Evolutionary conservation across 1,140 invertebrate species (phyloP), one percentile per base, ranked within the genome.

Genomic region (Ephestia elutella): DNA sequence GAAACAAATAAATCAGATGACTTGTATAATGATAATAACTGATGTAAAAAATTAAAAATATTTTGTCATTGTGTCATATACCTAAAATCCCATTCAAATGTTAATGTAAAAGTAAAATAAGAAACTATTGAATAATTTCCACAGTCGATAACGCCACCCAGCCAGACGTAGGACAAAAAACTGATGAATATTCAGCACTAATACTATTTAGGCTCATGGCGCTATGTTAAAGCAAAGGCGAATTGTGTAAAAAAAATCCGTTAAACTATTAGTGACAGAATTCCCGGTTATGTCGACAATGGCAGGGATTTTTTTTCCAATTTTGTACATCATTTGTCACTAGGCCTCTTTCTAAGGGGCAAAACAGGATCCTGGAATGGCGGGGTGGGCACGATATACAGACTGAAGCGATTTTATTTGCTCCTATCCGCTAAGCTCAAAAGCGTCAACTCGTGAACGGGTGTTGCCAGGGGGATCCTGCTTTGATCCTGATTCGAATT

Each of bases 241-340:
- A 44, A 44, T 15, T 44, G 38, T 53, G 13, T 25, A 71, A 68
- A 69, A 68, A 69, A 67, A 56, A 56, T 59, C 66, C 71, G 72
- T 79, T 80, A 74, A 69, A 66, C 66, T 74, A 73, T 75, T 71
- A 66, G 53, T 50, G 63, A 64, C 30, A 32, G 7, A 32, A 32
- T 68, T 57, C 59, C 62, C 67, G 57, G 70, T 63, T 66, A 62
- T 60, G 63, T 65, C 63, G 70, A 76, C 73, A 76, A 75, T 70
- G 54, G 68, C 59, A 57, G 63, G 72, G 64, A 62, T 69, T 75
- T 76, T 25, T 82, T 80, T 75, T 73, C 75, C 67, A 82, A 80
- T 82, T 72, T 62, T 61, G 68, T 56, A 68, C 71, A 80, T 84
- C 79, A 78, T 84, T 84, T 81, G 75, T 82, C 81, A 84, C 75